These are phyloP conservation scores for Aleiodes alternator DNA, from an alignment of 2,888 invertebrate species.

Conservation along the genomic window DNA sequence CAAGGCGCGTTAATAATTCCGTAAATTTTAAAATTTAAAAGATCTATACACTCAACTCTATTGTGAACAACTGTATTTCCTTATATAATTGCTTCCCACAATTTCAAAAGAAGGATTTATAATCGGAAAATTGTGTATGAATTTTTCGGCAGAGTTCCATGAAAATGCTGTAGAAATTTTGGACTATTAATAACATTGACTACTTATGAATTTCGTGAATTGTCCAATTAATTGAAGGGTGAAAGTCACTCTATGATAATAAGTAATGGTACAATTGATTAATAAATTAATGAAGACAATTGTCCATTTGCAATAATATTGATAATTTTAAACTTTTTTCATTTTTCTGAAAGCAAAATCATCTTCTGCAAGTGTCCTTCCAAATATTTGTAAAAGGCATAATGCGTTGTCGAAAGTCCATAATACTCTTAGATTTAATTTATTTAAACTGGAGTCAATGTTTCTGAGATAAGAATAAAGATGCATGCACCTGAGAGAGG, in stretches of 20 bases:
- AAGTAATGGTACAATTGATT: background rate
- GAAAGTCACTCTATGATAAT: constrained; percentile 11
- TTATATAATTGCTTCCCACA: background rate
- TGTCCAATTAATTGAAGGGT: background rate
- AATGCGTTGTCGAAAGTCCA: constrained; percentile 57
- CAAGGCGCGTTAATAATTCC: constrained; percentile 32
- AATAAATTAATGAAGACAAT: constrained; percentile 7
- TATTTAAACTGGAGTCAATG: constrained; percentile 24
- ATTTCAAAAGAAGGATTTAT: background rate
- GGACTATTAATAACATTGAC: constrained; percentile 22
- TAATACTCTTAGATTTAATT: constrained; percentile 46
- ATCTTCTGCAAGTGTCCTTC: constrained; percentile 68
- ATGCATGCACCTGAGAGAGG: constrained; percentile 55
- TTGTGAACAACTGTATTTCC: constrained; percentile 45
- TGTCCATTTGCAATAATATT: constrained; percentile 9
- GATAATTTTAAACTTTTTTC: constrained; percentile 31
- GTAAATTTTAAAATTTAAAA: constrained; percentile 7
- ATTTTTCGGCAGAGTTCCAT: constrained; percentile 48
- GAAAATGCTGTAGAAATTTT: constrained; percentile 33
- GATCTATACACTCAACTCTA: constrained; percentile 29
- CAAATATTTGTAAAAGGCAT: constrained; percentile 60
- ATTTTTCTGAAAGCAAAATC: constrained; percentile 59
- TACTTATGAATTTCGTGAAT: constrained; percentile 36
- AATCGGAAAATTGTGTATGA: constrained; percentile 13
- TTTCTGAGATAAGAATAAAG: constrained; percentile 47